Base-by-base conservation (phyloP, 2,113 vertebrate genomes). In the Recurvirostra avosetta region DNA sequence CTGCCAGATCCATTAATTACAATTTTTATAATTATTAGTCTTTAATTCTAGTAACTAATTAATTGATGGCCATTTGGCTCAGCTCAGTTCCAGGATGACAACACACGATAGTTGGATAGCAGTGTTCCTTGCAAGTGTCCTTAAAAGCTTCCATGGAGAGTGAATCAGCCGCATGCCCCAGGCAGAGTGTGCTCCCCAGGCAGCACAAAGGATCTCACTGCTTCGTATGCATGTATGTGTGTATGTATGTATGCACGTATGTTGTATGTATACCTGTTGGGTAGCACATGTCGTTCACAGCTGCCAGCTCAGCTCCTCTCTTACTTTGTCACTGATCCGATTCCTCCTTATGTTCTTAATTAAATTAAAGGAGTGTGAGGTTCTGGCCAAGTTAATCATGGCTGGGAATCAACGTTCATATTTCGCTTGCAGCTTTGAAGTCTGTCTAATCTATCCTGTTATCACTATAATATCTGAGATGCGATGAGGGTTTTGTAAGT, bases 371-470 rank as follows among this genome's bases (percentile, higher is more conserved):
- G 47, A 89, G 72, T 72, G 88, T 78, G 74, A 94, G 53, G 50
- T 96, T 94, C 89, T 94, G 92, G 73, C 56, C 94, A 94, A 94
- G 52, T 91, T 90, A 96, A 85, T 91, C 73, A 86, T 88, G 86
- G 80, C 86, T 92, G 8, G 16, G 29, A 94, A 92, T 84, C 62
- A 94, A 59, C 0, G 1, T 70, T 96, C 80, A 2, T 76, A 89
- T 91, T 95, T 76, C 83, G 87, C 56, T 67, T n/a, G 17, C 61
- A 86, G 86, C 91, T 96, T 95, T 96, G 88, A 95, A 96, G 89
- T 72, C 95, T 95, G 86, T 79, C 74, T 92, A 61, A 96, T 95
- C 87, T 91, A 75, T 72, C 74, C 89, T 41, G 62, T 91, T 95
- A 89, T 61, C 91, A 41, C 88, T 79, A 52, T 74, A 94, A 72